Percentiles rank a stretch among this genome's conserved stretches.
These are phyloP conservation scores for Drosophila ezoana DNA, from an alignment of 2,888 invertebrate genomes.

Conservation along the genomic window DNA sequence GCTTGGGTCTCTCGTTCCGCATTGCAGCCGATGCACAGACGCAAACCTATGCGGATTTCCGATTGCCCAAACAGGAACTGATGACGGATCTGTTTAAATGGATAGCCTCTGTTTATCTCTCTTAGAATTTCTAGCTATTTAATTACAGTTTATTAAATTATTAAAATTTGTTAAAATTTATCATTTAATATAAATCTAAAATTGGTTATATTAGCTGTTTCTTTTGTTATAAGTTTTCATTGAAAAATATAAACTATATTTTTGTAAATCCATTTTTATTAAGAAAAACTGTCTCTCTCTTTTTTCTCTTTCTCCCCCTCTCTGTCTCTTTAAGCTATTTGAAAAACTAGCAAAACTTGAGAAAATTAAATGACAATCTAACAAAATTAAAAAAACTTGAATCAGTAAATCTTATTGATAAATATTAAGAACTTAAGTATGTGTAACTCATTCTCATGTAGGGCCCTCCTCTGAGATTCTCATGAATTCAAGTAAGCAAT, in stretches of 20 bases:
- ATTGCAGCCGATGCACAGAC: constrained; percentile 89
- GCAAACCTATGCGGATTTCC: constrained; percentile 89
- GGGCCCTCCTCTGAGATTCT: no score
- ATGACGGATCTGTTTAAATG: constrained; percentile 90
- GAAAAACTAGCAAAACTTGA: no score
- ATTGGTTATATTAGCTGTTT: background rate
- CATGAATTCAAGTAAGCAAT: no score
- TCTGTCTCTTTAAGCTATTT: no score
- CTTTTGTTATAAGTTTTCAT: background rate
- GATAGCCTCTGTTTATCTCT: constrained; percentile 85
- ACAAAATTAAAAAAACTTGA: no score
- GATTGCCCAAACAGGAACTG: constrained; percentile 89
- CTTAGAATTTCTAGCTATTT: constrained; percentile 23
- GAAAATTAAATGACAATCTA: no score
- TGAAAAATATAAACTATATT: background rate
- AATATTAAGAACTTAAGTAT: no score
- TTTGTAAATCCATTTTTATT: no score
- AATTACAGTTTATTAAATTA: constrained; percentile 13
- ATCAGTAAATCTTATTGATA: no score
- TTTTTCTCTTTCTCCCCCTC: no score
- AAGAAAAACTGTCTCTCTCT: background rate
- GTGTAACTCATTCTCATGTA: no score
- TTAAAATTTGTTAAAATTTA: background rate
- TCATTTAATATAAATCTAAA: background rate
- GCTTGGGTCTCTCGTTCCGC: constrained; percentile 91